Percentiles rank a stretch among this genome's conserved stretches.
These are phyloP conservation scores for Sebastes melanostomus DNA, from an alignment of 2,797 vertebrate genomes.

Conservation along the genomic window DNA sequence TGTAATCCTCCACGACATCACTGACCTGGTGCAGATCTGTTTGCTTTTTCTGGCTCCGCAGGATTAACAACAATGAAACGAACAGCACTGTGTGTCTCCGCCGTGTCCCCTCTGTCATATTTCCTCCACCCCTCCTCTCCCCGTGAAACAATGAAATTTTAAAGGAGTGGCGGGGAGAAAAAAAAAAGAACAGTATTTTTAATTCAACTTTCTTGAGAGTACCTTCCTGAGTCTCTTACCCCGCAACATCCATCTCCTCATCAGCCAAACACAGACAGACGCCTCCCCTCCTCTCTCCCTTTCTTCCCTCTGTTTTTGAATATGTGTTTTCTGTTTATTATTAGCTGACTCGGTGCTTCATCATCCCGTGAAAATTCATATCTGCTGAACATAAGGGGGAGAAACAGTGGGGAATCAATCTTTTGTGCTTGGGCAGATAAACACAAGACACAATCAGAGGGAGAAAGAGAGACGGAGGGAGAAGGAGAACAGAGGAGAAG, in stretches of 20 bases:
- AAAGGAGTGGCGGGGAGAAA: slow-evolving; percentile 34
- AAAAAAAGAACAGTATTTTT: slow-evolving; percentile 55
- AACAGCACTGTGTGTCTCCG: slow-evolving; percentile 13
- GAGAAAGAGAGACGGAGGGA: slow-evolving; percentile 51
- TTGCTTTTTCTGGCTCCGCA: background rate
- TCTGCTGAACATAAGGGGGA: slow-evolving; percentile 86
- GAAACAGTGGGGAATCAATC: slow-evolving; percentile 88
- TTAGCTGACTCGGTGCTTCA: slow-evolving; percentile 80
- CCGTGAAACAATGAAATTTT: slow-evolving; percentile 53
- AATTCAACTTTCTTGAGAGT: slow-evolving; percentile 61
- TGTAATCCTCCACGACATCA: background rate
- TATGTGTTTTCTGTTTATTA: slow-evolving; percentile 85
- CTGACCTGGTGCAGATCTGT: background rate
- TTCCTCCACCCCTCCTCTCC: background rate
- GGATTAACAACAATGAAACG: slow-evolving; percentile 15
- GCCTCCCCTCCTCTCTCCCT: slow-evolving; percentile 31
- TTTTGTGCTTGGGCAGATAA: slow-evolving; percentile 88
- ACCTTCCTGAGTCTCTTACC: slow-evolving; percentile 60
- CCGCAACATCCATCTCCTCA: slow-evolving; percentile 70
- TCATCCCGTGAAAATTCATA: slow-evolving; percentile 87
- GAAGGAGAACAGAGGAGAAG: slow-evolving; percentile 59
- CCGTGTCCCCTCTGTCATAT: slow-evolving; percentile 13
- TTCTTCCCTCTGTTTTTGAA: slow-evolving; percentile 67
- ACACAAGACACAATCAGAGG: slow-evolving; percentile 82
- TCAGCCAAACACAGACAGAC: slow-evolving; percentile 71